Evolutionary conservation across 2,797 vertebrate species (phyloP).

Genomic region (Euphonia xanthogaster): DNA sequence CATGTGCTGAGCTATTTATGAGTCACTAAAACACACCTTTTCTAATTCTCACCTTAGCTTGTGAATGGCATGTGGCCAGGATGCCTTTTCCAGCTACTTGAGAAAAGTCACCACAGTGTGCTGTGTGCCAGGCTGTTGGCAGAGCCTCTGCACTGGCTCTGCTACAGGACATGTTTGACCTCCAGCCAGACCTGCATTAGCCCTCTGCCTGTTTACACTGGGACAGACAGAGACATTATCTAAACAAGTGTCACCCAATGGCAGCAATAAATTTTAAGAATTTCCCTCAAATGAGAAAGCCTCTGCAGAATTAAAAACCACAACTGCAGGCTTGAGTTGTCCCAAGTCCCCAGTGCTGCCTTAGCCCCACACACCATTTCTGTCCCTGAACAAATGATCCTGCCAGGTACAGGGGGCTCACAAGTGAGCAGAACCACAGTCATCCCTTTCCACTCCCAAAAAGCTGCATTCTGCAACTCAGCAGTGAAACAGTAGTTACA

Average conservation of each 20-base stretch:
- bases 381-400: not conserved
- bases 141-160: not conserved
- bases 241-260: not conserved
- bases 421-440: not conserved
- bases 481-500: not conserved
- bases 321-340: rapidly evolving
- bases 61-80: not conserved
- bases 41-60: constrained; percentile 13
- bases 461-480: not conserved
- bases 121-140: not conserved
- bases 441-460: not conserved
- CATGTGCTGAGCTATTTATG: not conserved
- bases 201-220: not conserved
- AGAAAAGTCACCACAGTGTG: not conserved
- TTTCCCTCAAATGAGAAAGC: not conserved
- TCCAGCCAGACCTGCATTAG: not conserved
- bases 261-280: not conserved
- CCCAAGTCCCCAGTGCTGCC: not conserved
- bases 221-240: not conserved
- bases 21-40: constrained; percentile 38
- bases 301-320: not conserved
- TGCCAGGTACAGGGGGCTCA: not conserved
- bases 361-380: not conserved
- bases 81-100: not conserved
- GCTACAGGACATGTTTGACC: not conserved